Evolutionary conservation across 35 echinoderm and acorn worm genomes (phyloP).

Genomic region (Eucidaris tribuloides): DNA sequence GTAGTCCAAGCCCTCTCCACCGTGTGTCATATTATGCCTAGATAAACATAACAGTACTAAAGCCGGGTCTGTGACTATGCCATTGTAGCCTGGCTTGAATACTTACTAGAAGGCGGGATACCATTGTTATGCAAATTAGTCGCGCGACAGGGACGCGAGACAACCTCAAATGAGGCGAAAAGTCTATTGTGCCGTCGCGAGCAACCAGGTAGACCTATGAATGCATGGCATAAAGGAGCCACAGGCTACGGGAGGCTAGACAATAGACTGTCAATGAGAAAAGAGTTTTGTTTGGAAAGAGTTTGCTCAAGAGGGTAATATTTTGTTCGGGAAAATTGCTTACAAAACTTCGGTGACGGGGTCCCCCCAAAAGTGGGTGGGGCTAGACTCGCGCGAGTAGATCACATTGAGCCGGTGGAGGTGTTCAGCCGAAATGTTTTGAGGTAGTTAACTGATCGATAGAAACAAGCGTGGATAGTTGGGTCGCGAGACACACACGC

Average conservation of each 20-base stretch:
- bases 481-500: too few relatives aligned
- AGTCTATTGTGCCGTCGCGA: neutral
- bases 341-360: neutral
- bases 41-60: conserved; percentile 9
- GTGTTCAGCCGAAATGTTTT: too few relatives aligned
- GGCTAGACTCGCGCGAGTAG: neutral
- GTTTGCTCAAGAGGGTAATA: neutral
- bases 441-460: too few relatives aligned
- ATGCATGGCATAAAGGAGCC: neutral
- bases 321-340: neutral
- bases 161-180: too few relatives aligned
- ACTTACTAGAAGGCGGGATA: neutral
- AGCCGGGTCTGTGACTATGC: neutral
- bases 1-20: neutral
- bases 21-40: neutral
- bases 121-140: conserved; percentile 18
- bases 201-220: conserved; percentile 6
- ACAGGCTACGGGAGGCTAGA: neutral
- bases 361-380: neutral
- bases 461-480: too few relatives aligned
- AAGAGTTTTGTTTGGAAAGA: neutral
- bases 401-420: too few relatives aligned
- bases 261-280: conserved; percentile 19
- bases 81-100: neutral
- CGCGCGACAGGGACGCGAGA: conserved; percentile 5